phyloP scores from a whole-genome alignment of 30 jellyfish, hydroid and myxozoan genomes.

The Hydractinia echinata region DNA sequence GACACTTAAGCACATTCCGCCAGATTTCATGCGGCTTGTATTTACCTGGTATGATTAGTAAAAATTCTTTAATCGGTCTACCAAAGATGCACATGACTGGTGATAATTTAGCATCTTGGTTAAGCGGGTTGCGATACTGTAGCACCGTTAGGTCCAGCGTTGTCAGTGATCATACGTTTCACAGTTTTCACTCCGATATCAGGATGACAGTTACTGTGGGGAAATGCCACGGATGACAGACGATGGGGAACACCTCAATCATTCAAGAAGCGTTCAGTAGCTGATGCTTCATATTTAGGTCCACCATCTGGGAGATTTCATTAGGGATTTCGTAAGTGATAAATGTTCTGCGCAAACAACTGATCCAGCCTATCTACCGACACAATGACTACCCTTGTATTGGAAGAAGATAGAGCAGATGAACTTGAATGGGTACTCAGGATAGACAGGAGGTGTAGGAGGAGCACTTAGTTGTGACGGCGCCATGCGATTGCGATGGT shows the following conservation, averaged over 20 bases:
- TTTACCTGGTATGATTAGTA: no score
- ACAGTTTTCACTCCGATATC: conserved; percentile 5
- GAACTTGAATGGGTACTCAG: not conserved
- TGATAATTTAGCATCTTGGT: not conserved
- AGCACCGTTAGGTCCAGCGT: conserved; percentile 10
- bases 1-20: not conserved
- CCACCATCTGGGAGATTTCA: conserved; percentile 2
- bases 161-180: conserved; percentile 2
- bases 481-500: no score
- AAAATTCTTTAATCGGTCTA: not conserved
- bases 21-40: no score
- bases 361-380: not conserved
- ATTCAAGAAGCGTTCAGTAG: not conserved
- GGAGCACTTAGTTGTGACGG: no score
- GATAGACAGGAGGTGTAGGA: no score
- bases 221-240: not conserved
- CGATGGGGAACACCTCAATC: not conserved
- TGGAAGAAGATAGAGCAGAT: not conserved
- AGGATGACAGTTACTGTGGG: conserved; percentile 24
- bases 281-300: conserved; percentile 1
- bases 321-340: not conserved
- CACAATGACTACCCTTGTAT: not conserved
- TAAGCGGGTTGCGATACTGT: not conserved
- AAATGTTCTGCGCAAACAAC: not conserved
- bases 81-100: conserved; percentile 2